phyloP scores from a whole-genome alignment of 1,140 invertebrate species.

The Pseudomyrmex dendroicus region DNA sequence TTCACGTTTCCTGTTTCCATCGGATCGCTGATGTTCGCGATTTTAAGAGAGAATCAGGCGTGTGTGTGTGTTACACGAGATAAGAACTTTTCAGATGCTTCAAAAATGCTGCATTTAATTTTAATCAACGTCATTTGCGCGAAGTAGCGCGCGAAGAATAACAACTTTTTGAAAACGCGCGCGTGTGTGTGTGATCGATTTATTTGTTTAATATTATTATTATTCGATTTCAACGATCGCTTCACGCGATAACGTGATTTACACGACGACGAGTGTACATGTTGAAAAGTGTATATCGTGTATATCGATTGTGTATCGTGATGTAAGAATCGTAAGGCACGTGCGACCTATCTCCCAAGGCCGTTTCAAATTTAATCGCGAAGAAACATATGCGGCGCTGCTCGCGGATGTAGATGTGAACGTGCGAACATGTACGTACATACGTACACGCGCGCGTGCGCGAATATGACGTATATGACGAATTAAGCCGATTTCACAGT shows the following conservation, averaged over 20 bases:
- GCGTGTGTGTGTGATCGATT: not conserved
- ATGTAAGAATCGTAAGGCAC: slow-evolving; percentile 20
- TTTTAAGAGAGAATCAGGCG: not conserved
- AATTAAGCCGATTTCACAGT: slow-evolving; percentile 34
- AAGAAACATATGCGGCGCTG: not conserved
- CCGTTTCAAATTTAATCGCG: not conserved
- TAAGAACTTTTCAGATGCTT: not conserved
- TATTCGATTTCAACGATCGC: not conserved
- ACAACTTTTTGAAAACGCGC: not conserved
- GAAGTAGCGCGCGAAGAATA: not conserved
- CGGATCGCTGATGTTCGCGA: not conserved
- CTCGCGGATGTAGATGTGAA: not conserved
- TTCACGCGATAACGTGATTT: slow-evolving; percentile 18
- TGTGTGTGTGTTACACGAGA: not conserved
- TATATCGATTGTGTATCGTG: slow-evolving; percentile 21
- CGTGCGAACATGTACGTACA: not conserved
- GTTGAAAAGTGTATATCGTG: not conserved
- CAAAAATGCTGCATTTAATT: slow-evolving; percentile 15
- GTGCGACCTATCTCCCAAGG: slow-evolving; percentile 45
- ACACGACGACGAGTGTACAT: not conserved
- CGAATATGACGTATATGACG: slow-evolving; percentile 19
- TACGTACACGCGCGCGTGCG: too few relatives aligned
- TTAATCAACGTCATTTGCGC: not conserved
- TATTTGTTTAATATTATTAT: not conserved
- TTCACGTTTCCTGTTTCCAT: not conserved